phyloP scores from a whole-genome alignment of 1,140 invertebrate species.

The Zaprionus davidi region DNA sequence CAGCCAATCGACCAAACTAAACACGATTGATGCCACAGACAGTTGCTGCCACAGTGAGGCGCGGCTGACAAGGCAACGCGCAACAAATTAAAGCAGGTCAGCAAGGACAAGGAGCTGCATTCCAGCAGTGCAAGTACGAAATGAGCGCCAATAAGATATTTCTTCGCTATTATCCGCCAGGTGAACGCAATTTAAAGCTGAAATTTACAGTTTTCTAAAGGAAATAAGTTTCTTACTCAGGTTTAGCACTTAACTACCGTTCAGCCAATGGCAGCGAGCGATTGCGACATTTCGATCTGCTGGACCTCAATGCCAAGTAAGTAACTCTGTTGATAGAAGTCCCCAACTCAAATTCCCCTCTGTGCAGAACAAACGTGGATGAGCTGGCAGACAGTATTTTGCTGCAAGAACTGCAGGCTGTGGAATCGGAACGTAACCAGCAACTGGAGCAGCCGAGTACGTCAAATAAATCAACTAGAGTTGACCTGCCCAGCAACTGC shows the following conservation, averaged over 20 bases:
- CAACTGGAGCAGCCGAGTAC: neutral
- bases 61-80: conserved; percentile 51
- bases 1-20: conserved; percentile 70
- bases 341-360: neutral
- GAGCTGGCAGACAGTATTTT: conserved; percentile 58
- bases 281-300: conserved; percentile 87
- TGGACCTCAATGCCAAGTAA: conserved; percentile 86
- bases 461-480: neutral
- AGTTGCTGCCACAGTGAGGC: neutral
- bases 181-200: conserved; percentile 57
- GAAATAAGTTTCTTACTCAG: conserved; percentile 30
- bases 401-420: conserved; percentile 52
- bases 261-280: conserved; percentile 70
- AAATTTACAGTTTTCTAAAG: neutral
- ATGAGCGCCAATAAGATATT: conserved; percentile 89
- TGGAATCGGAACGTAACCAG: conserved; percentile 27
- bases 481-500: conserved; percentile 26
- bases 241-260: conserved; percentile 84
- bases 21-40: conserved; percentile 26
- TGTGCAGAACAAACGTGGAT: conserved; percentile 57
- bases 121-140: neutral
- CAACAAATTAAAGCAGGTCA: conserved; percentile 75
- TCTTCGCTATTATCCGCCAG: conserved; percentile 89
- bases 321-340: conserved; percentile 11
- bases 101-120: conserved; percentile 42